Percentiles rank a stretch among this genome's conserved stretches.
phyloP scores from a whole-genome alignment of 2,888 invertebrate genomes.

The Melangyna quadrimaculata region DNA sequence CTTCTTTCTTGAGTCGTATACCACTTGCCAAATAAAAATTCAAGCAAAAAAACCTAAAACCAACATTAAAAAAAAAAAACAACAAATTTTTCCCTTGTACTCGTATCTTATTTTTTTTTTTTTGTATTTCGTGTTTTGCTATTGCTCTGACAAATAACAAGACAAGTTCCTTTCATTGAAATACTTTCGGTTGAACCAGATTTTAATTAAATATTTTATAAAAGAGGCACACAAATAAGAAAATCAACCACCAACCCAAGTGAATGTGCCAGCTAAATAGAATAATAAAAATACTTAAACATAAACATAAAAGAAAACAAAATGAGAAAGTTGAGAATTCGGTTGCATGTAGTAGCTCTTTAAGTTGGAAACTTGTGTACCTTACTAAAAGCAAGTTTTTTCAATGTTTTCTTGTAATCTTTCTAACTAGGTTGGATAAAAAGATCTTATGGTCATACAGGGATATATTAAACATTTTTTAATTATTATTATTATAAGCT shows the following conservation, averaged over 20 bases:
- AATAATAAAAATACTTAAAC: constrained; percentile 31
- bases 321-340: not conserved
- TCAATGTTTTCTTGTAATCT: too few relatives aligned
- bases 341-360: not conserved
- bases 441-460: too few relatives aligned
- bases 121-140: not conserved
- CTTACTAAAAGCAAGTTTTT: too few relatives aligned
- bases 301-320: not conserved
- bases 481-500: too few relatives aligned
- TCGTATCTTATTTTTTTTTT: not conserved
- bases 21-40: constrained; percentile 46
- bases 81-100: not conserved
- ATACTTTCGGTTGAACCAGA: constrained; percentile 62
- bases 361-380: too few relatives aligned
- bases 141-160: constrained; percentile 43
- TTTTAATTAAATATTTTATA: constrained; percentile 64
- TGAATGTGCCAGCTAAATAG: constrained; percentile 13
- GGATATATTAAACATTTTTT: too few relatives aligned
- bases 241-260: constrained; percentile 5
- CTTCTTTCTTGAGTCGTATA: not conserved
- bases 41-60: constrained; percentile 18
- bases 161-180: constrained; percentile 57
- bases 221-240: constrained; percentile 15
- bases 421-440: too few relatives aligned
- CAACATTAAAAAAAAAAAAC: constrained; percentile 14